Percentiles rank a stretch among this genome's conserved stretches.
phyloP scores from a whole-genome alignment of 2,113 vertebrate genomes.

The zebrafish (Danio rerio) region GRCz12tu NC_133187.1:19862501-19863000 shows the following conservation, averaged over 20 bases:
- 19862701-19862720: neutral
- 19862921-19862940: slow-evolving; percentile 94
- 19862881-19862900: slow-evolving; percentile 88
- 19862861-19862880: slow-evolving; percentile 94
- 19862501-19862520: too few relatives aligned
- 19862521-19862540: too few relatives aligned
- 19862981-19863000: neutral
- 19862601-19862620: too few relatives aligned
- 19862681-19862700: too few relatives aligned
- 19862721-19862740: neutral
- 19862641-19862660: neutral
- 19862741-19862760: slow-evolving; percentile 2
- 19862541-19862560: too few relatives aligned
- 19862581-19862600: too few relatives aligned
- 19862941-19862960: slow-evolving; percentile 80
- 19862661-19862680: neutral
- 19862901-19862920: slow-evolving; percentile 89
- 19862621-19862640: too few relatives aligned
- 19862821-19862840: slow-evolving; percentile 97
- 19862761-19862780: slow-evolving; percentile 84
- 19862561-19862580: too few relatives aligned
- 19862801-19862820: slow-evolving; percentile 85
- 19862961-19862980: neutral
- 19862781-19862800: slow-evolving; percentile 81
- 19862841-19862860: slow-evolving; percentile 98